phyloP scores from a whole-genome alignment of 1,140 invertebrate species.

The Ceratosolen solmsi region DNA sequence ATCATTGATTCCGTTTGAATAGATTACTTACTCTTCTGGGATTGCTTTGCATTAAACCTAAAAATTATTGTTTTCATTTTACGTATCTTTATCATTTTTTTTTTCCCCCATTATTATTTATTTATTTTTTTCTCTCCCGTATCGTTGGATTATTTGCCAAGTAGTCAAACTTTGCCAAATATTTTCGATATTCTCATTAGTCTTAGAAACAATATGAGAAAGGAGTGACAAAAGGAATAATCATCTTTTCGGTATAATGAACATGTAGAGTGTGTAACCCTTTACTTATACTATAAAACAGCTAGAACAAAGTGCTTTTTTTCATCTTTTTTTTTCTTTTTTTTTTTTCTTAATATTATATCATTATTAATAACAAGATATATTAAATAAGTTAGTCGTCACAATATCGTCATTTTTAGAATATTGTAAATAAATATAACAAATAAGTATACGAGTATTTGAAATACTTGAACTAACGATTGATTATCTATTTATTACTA shows the following conservation, averaged over 20 bases:
- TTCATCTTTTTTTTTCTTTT: no score
- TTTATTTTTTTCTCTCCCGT: neutral
- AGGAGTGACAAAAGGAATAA: neutral
- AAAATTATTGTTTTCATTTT: slow-evolving; percentile 53
- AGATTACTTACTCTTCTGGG: slow-evolving; percentile 6
- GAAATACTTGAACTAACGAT: neutral
- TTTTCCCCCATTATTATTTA: slow-evolving; percentile 1
- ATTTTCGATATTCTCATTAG: neutral
- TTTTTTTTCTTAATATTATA: no score
- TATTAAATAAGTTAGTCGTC: no score
- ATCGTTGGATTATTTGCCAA: slow-evolving; percentile 1
- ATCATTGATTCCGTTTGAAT: slow-evolving; percentile 52
- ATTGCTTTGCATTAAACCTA: slow-evolving; percentile 46
- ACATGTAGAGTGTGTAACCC: no score
- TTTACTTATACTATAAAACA: no score
- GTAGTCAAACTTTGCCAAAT: neutral
- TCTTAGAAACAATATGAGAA: neutral
- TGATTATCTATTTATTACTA: no score
- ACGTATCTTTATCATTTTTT: slow-evolving; percentile 36
- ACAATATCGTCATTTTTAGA: no score
- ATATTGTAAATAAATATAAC: no score
- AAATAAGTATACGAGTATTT: neutral
- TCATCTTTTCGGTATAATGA: neutral
- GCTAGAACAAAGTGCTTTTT: no score
- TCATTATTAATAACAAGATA: no score